phyloP scores from a whole-genome alignment of 2,113 vertebrate genomes.

The Argyrosomus japonicus region DNA sequence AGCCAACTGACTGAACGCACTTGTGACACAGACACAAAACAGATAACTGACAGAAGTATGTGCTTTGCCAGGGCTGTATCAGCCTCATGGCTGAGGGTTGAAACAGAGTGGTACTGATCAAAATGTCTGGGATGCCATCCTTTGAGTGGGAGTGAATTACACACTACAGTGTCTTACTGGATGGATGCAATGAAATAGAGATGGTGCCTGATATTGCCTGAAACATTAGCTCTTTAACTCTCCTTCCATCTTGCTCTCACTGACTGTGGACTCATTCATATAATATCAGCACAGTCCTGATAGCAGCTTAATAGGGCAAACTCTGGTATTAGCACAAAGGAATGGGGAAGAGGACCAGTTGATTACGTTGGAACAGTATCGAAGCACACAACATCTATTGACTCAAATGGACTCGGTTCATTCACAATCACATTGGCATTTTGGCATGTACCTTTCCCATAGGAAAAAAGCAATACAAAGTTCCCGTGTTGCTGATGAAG shows the following conservation, averaged over 20 bases:
- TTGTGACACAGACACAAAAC: constrained; percentile 62
- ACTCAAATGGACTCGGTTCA: constrained; percentile 71
- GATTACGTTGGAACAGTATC: constrained; percentile 75
- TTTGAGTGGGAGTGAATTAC: constrained; percentile 69
- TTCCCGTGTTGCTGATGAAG: constrained; percentile 65
- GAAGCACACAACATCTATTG: constrained; percentile 74
- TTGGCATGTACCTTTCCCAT: constrained; percentile 78
- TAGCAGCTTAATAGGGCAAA: constrained; percentile 85
- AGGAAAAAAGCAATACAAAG: constrained; percentile 74
- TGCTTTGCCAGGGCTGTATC: constrained; percentile 57
- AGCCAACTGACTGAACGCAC: constrained; percentile 52
- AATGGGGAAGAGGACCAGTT: constrained; percentile 74
- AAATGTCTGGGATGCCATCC: constrained; percentile 63
- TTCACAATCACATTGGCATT: constrained; percentile 79
- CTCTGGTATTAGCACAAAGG: constrained; percentile 82
- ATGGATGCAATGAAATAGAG: constrained; percentile 72
- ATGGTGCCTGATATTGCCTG: constrained; percentile 78
- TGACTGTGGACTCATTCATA: constrained; percentile 76
- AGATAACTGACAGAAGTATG: constrained; percentile 60
- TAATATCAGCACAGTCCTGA: constrained; percentile 81
- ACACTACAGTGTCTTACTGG: constrained; percentile 58
- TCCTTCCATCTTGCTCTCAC: constrained; percentile 67
- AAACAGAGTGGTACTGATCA: constrained; percentile 66
- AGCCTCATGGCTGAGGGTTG: constrained; percentile 65
- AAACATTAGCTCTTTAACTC: constrained; percentile 78